These are phyloP conservation scores for Halictus quadricinctus DNA, from an alignment of 2,888 invertebrate genomes.

Conservation along the genomic window DNA sequence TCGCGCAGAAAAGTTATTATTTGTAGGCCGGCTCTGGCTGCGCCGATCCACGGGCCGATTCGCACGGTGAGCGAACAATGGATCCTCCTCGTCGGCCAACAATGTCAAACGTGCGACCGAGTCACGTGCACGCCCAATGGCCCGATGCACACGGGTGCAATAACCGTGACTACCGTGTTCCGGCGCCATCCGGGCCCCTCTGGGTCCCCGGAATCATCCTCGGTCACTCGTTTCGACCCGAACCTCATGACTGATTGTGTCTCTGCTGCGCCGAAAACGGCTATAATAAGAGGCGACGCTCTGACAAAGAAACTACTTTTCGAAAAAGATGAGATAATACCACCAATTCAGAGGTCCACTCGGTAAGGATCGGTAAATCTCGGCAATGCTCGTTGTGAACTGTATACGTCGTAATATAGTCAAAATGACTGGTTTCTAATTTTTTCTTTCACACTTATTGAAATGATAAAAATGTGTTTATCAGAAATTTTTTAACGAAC, in stretches of 20 bases:
- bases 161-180: constrained; percentile 70
- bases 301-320: too few species aligned
- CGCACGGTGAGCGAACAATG: constrained; percentile 75
- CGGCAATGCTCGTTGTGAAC: too few species aligned
- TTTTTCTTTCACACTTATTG: too few species aligned
- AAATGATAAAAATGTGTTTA: too few species aligned
- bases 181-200: constrained; percentile 51
- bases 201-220: constrained; percentile 9
- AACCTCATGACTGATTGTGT: not conserved
- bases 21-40: constrained; percentile 47
- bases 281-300: too few species aligned
- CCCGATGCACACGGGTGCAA: constrained; percentile 63
- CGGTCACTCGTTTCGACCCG: constrained; percentile 4
- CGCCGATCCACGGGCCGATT: constrained; percentile 57
- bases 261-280: not conserved
- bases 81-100: constrained; percentile 64
- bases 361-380: too few species aligned
- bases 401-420: too few species aligned
- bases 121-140: constrained; percentile 68
- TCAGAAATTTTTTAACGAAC: too few species aligned
- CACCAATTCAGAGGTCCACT: too few species aligned
- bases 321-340: too few species aligned
- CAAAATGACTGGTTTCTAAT: too few species aligned
- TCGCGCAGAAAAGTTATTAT: constrained; percentile 73
- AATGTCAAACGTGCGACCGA: constrained; percentile 70